Percentiles rank a stretch among this genome's conserved stretches.
Evolutionary conservation across 2,888 invertebrate genomes (phyloP).

Genomic region (Chrysolina americana): DNA sequence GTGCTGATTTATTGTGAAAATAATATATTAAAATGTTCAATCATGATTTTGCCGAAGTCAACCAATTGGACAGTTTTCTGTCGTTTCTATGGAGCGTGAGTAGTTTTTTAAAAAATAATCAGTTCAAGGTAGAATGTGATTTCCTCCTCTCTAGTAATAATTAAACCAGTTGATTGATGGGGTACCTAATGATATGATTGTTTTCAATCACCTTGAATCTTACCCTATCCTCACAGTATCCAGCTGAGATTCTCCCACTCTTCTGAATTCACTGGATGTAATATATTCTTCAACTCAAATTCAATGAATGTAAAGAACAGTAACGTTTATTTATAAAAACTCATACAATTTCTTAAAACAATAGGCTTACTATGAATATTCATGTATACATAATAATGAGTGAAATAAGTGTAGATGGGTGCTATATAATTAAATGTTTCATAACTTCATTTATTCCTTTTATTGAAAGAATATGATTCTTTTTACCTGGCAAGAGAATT

Average conservation of each 20-base stretch:
- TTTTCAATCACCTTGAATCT: background rate
- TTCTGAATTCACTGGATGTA: background rate
- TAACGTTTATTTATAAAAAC: background rate
- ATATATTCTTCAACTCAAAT: background rate
- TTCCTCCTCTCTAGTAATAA: background rate
- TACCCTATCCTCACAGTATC: background rate
- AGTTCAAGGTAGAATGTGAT: constrained; percentile 42
- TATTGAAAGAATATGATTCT: no score
- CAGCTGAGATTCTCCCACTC: background rate
- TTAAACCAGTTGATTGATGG: constrained; percentile 2
- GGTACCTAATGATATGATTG: background rate
- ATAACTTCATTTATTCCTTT: no score
- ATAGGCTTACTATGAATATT: constrained; percentile 3
- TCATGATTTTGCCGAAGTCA: constrained; percentile 77
- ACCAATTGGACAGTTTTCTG: constrained; percentile 84
- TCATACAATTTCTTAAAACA: background rate
- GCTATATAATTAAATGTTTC: no score
- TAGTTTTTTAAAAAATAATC: constrained; percentile 57
- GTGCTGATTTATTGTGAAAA: no score
- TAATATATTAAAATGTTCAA: constrained; percentile 68
- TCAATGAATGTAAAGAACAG: background rate
- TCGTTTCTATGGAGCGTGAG: constrained; percentile 86
- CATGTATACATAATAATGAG: background rate
- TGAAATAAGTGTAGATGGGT: background rate
- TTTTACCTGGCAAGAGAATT: no score